Base-by-base conservation (phyloP, 2,113 vertebrate genomes). In the Apistogramma diplotaenia region DNA sequence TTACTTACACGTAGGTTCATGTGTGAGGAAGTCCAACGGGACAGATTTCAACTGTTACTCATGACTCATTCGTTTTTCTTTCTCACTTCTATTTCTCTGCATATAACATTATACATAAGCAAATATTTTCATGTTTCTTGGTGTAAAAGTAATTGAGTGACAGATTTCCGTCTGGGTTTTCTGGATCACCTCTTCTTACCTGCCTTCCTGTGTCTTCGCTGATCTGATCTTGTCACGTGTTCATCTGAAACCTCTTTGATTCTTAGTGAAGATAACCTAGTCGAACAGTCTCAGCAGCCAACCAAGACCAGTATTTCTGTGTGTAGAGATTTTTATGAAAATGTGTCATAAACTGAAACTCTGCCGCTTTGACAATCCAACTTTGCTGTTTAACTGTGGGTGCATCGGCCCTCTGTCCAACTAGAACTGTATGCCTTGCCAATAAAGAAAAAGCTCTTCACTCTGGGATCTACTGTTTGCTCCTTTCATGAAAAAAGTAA, bases 291-390 rank as follows among this genome's bases (percentile, higher is more conserved):
- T 84, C 46, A 81, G 77, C 46, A 61, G 73, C 84, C 79, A 58
- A 78, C 57, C 19, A 51, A 61, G 71, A 77, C 84, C 76, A 71
- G 72, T 81, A 37, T 82, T 78, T 85, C 55, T 87, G 56, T 83
- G 84, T 56, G 78, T 81, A 60, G 54, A 85, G 62, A 71, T 79
- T 82, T 70, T 84, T 83, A 75, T 81, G 37, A 71, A 86, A 62
- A 74, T 83, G 49, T 71, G 58, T 85, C 78, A 74, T 81, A 43
- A 87, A 86, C 75, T 77, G 72, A 81, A 73, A 88, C 80, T 74
- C 85, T 89, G 72, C 93, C 93, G 91, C 89, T 93, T 87, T 92
- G 94, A 95, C 95, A 94, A 94, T 95, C 93, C 77, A 89, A 92
- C 85, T 85, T 74, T 88, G 90, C 89, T 91, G 85, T 94, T 92